Evolutionary conservation across 2,113 vertebrate species (phyloP), one percentile per base, ranked within the genome.

Genomic region (Labeo rohita): DNA sequence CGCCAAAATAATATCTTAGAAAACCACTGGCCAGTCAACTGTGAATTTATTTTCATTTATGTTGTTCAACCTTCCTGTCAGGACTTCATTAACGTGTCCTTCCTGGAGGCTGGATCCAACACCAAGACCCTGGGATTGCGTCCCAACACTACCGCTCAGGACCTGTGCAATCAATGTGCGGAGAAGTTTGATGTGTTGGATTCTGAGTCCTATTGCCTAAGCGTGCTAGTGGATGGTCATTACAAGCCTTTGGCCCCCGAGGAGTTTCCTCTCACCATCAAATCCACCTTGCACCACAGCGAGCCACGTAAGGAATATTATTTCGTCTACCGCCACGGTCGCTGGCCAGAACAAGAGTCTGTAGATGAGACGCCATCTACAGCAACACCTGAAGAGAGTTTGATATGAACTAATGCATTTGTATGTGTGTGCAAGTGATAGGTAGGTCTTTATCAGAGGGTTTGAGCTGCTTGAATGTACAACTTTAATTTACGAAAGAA

Each of bases 61-160:
- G 0, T 66, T 23, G 6, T 75, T 15, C 45, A 1, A 74, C 73
- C 84, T 10, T 56, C 74, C 80, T 83, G 65, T 1, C 88, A 99
- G 98, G 98, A 99, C 91, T 99, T 99, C 89, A 96, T 99, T 91
- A 97, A 94, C 4, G 93, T 99, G 76, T 97, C 94, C 2, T 97
- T 96, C 92, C 93, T 96, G 88, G 96, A 97, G 84, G 90, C 94
- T 0, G 94, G 95, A 23, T 91, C 80, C 34, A 95, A 96, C 65
- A 92, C 96, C 12, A 96, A 95, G 93, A 98, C 98, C 0, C 93
- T 99, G 83, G 97, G 96, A 0, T 94, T 96, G 5, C 93, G 94
- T 65, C 94, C 92, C 0, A 94, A 94, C 52, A 98, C 95, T 2
- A 95, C 90, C 0, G 90, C 96, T 45, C 91, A 95, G 52, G 93